Conservation (phyloP, 2,113 vertebrate species). For the Hylia prasina region DNA sequence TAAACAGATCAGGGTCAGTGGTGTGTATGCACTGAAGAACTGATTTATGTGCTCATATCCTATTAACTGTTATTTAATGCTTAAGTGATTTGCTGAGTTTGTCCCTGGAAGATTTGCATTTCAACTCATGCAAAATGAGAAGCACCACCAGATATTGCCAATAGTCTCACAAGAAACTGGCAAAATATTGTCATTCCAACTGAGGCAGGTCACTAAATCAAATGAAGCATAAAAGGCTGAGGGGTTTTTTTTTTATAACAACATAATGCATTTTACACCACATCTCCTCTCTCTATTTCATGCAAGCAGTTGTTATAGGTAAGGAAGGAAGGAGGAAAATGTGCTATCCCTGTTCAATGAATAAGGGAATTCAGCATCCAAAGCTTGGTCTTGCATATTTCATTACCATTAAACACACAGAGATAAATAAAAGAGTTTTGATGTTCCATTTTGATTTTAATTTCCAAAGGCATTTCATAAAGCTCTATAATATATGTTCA, state of each 20-base stretch:
- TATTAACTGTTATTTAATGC: background rate
- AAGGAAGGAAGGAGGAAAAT: background rate
- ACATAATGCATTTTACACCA: background rate
- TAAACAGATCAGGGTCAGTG: background rate
- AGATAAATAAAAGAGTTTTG: background rate
- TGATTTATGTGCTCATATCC: background rate
- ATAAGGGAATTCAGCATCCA: background rate
- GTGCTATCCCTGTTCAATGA: background rate
- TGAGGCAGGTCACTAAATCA: background rate
- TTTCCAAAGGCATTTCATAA: background rate
- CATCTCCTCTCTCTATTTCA: background rate
- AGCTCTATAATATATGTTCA: background rate
- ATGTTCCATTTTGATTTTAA: slow-evolving; percentile 9
- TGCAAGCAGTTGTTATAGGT: background rate
- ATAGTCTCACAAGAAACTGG: background rate
- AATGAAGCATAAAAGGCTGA: background rate
- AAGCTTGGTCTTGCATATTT: background rate
- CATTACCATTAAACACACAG: background rate
- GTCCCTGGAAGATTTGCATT: background rate
- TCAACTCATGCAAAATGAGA: background rate
- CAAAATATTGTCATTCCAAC: background rate
- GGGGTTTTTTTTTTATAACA: background rate
- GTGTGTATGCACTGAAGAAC: background rate
- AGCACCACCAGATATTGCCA: background rate
- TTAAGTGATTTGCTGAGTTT: background rate